Evolutionary conservation across 2,113 vertebrate genomes (phyloP).

Genomic region (Gorsachius goisagi): DNA sequence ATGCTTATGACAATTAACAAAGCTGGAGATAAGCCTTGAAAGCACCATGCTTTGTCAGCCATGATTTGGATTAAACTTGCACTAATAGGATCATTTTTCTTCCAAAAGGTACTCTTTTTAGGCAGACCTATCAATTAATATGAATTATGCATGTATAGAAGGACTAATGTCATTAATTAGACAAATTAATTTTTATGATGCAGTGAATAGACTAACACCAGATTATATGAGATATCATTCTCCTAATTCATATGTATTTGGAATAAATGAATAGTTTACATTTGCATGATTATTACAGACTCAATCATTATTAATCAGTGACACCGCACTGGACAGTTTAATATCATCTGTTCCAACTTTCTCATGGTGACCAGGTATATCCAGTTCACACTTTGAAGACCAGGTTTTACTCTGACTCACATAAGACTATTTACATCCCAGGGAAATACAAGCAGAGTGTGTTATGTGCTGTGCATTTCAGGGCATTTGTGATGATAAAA

Average conservation of each 20-base stretch:
- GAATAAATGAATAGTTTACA: conserved; percentile 80
- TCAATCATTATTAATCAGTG: conserved; percentile 69
- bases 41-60: conserved; percentile 90
- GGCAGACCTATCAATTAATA: conserved; percentile 95
- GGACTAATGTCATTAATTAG: conserved; percentile 98
- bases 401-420: background rate
- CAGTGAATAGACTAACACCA: conserved; percentile 84
- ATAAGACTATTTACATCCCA: background rate
- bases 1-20: conserved; percentile 96
- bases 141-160: conserved; percentile 98
- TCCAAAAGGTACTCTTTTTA: conserved; percentile 91
- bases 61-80: conserved; percentile 93
- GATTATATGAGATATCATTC: conserved; percentile 76
- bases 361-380: conserved; percentile 6
- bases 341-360: conserved; percentile 16
- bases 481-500: conserved; percentile 23
- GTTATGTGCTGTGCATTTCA: background rate
- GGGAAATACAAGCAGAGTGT: background rate
- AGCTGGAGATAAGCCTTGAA: conserved; percentile 81
- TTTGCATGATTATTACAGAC: conserved; percentile 73
- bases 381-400: background rate
- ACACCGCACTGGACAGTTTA: conserved; percentile 2
- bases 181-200: conserved; percentile 95
- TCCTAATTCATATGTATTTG: conserved; percentile 54
- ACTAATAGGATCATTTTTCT: conserved; percentile 98